Percentiles rank a stretch among this genome's conserved stretches.
Evolutionary conservation across 2,797 vertebrate species (phyloP).

Genomic region (Gallinago solitaria): DNA sequence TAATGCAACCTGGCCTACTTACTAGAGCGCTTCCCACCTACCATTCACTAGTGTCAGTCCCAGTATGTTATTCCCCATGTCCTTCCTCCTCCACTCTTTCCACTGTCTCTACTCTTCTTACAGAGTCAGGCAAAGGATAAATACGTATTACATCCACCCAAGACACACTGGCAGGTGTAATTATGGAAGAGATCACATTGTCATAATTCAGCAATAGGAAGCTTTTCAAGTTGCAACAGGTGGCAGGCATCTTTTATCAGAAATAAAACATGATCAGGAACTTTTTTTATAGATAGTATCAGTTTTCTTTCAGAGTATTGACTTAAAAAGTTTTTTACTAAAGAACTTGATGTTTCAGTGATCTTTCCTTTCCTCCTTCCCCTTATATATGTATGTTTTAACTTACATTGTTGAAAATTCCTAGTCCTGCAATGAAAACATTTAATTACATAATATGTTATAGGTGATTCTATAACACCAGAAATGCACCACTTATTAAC

Average conservation of each 20-base stretch:
- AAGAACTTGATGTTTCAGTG: not conserved
- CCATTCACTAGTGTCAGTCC: not conserved
- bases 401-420: not conserved
- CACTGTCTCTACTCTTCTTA: not conserved
- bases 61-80: not conserved
- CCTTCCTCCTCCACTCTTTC: not conserved
- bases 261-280: not conserved
- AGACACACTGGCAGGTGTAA: not conserved
- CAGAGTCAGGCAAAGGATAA: not conserved
- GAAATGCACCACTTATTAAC: not conserved
- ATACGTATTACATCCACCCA: not conserved
- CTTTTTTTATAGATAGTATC: not conserved
- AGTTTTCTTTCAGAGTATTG: not conserved
- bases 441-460: not conserved
- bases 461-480: not conserved
- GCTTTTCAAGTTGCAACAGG: not conserved
- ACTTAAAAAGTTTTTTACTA: not conserved
- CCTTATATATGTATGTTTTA: not conserved
- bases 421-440: not conserved
- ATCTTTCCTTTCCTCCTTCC: not conserved
- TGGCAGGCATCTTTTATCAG: not conserved
- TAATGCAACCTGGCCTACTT: not conserved
- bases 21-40: not conserved
- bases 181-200: not conserved
- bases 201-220: not conserved